Evolutionary conservation across 2,888 invertebrate genomes (phyloP), one percentile per base, ranked within the genome.

Genomic region (Eupelmus urozonus): DNA sequence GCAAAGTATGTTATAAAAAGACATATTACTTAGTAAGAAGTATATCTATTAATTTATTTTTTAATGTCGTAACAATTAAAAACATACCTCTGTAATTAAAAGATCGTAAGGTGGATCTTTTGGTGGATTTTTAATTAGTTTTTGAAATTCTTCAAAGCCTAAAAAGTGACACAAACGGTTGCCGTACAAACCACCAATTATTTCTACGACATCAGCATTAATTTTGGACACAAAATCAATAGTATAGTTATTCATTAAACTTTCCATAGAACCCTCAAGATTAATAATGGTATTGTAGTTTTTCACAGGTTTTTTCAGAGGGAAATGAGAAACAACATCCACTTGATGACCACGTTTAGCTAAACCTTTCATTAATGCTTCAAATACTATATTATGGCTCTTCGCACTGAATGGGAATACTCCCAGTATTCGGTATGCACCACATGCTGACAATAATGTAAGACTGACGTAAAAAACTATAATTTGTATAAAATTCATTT

Each of bases 311-410:
- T 87, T 82, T 76, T 87, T 85, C 29, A 85, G 69, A 0, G 90
- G 88, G 70, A 88, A 89, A 59, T 89, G 87, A 51, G 90, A 86
- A 11, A 88, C 80, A 0, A 88, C 86, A 40, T 88, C 88, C 13
- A 91, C 89, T 79, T 90, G 90, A 80, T 92, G 92, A 0, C 92
- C 90, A 9, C 88, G 82, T 13, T 85, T 83, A 0, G 91, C 86
- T 2, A 92, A 87, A 57, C 89, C 90, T 67, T 86, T 88, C 27
- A 90, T 86, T 51, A 92, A 70, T 0, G 90, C 84, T 53, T 86
- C 88, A 71, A 89, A 89, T 87, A 91, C 90, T 82, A 90, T 90
- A 53, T 87, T 90, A 78, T 92, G 92, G 66, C 91, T 91, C 73
- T 85, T 90, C 1, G 89, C 90, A 25, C 90, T 90, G 71, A 91